Evolutionary conservation across 1,140 invertebrate genomes (phyloP).

Genomic region (Orchestia grillus): DNA sequence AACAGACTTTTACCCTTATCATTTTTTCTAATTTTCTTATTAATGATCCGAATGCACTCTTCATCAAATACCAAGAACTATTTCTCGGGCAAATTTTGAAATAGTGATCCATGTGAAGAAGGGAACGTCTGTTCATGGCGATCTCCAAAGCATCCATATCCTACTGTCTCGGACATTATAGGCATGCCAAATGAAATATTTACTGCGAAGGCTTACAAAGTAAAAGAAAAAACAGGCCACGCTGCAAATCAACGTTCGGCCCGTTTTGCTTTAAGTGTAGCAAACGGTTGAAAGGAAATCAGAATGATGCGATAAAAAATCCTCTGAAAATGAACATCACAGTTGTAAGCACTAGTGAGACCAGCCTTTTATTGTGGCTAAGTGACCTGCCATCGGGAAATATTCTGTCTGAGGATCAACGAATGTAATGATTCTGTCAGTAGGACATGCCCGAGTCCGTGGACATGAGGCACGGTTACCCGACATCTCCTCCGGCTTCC

Average conservation of each 20-base stretch:
- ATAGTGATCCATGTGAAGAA: background rate
- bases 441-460: background rate
- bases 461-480: background rate
- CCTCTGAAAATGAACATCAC: background rate
- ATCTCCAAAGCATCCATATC: background rate
- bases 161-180: background rate
- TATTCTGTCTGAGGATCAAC: background rate
- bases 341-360: background rate
- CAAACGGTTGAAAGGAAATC: background rate
- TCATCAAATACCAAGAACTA: too few relatives aligned
- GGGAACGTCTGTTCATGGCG: background rate
- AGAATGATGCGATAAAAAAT: background rate
- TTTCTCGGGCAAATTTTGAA: background rate
- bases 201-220: background rate
- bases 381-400: background rate
- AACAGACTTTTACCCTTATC: too few relatives aligned
- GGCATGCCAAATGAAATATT: background rate
- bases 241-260: background rate
- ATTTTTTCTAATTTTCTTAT: background rate
- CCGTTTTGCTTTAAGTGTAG: background rate
- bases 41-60: too few relatives aligned
- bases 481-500: background rate
- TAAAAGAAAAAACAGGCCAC: background rate
- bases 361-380: background rate
- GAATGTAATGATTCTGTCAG: background rate